Percentiles rank a stretch among this genome's conserved stretches.
These are phyloP conservation scores for Mobula hypostoma DNA, from an alignment of 2,113 vertebrate genomes.

Conservation along the genomic window DNA sequence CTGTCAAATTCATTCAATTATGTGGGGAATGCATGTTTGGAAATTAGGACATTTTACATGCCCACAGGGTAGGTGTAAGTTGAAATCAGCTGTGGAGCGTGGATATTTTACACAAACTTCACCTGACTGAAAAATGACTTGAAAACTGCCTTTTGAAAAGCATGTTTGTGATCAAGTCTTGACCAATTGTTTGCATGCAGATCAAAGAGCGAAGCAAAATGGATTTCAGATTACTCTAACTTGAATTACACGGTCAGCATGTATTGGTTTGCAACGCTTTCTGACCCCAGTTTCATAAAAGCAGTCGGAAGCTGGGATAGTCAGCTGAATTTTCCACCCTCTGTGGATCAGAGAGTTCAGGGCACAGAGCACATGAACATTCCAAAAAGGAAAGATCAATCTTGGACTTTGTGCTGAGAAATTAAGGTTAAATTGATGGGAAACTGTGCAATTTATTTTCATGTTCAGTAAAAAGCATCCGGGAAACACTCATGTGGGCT, in stretches of 20 bases:
- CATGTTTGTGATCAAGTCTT: not conserved
- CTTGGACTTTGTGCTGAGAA: not conserved
- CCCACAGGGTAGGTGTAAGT: not conserved
- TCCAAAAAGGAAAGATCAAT: conserved; percentile 13
- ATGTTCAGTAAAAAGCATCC: not conserved
- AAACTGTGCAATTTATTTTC: not conserved
- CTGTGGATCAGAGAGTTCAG: conserved; percentile 2
- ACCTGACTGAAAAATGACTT: not conserved
- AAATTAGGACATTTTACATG: not conserved
- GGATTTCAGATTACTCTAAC: not conserved
- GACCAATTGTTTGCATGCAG: not conserved
- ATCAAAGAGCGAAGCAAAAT: not conserved
- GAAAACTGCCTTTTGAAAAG: not conserved
- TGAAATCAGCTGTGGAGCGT: not conserved
- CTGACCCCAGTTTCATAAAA: not conserved
- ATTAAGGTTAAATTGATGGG: not conserved
- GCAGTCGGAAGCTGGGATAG: conserved; percentile 7
- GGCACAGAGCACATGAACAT: conserved; percentile 4
- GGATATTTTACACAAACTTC: not conserved
- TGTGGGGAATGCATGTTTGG: not conserved
- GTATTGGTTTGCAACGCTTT: not conserved
- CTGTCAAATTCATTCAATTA: too few species aligned
- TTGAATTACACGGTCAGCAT: conserved; percentile 1
- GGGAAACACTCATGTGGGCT: not conserved
- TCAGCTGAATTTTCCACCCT: not conserved